Evolutionary conservation across 2,888 invertebrate species (phyloP).

Genomic region (Plusia festucae): DNA sequence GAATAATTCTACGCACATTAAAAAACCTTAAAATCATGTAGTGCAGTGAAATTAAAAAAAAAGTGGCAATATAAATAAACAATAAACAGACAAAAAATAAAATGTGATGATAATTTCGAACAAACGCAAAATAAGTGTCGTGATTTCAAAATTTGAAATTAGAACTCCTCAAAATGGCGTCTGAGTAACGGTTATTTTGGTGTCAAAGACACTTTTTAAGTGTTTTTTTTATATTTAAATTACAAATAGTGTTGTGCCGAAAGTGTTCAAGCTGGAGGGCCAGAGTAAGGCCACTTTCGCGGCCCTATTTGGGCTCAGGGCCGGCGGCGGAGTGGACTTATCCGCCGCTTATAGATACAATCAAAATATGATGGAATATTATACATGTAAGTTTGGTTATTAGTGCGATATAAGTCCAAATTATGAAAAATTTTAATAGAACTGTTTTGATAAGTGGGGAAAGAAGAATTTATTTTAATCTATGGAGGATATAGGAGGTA

Average conservation of each 20-base stretch:
- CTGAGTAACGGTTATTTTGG: conserved; percentile 51
- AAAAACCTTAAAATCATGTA: neutral
- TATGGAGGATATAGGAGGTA: no score
- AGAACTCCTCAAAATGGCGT: conserved; percentile 59
- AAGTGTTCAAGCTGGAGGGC: conserved; percentile 90
- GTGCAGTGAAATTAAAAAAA: conserved; percentile 28
- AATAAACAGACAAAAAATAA: conserved; percentile 16
- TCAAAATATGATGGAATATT: conserved; percentile 99
- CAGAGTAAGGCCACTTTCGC: conserved; percentile 91
- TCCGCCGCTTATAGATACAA: conserved; percentile 98
- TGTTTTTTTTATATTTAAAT: conserved; percentile 56
- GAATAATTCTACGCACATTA: neutral
- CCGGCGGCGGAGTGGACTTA: conserved; percentile 94
- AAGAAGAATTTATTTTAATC: no score
- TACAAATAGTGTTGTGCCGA: conserved; percentile 67
- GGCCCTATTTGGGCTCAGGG: conserved; percentile 91
- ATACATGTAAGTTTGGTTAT: conserved; percentile 94
- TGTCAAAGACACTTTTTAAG: conserved; percentile 37
- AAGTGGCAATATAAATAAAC: neutral
- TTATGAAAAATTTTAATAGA: neutral
- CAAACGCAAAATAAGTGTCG: conserved; percentile 22
- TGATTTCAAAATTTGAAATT: conserved; percentile 42
- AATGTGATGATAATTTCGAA: conserved; percentile 27
- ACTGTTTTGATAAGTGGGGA: no score
- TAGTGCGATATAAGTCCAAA: neutral